Conservation (phyloP, 2,113 vertebrate species). For the Jacana jacana region DNA sequence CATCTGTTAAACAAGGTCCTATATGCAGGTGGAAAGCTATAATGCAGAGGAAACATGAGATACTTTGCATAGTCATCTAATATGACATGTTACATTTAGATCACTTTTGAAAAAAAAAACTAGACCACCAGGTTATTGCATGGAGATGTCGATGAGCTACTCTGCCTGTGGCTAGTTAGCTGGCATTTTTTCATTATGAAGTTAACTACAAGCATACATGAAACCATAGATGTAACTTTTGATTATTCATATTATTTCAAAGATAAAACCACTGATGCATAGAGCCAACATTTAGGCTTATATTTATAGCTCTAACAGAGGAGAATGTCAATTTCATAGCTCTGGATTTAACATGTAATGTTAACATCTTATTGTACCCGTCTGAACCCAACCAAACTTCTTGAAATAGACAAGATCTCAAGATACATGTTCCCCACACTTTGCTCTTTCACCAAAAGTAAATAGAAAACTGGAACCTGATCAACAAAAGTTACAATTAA, state of each 20-base stretch:
- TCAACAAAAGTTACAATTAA: conserved; percentile 8
- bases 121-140: not conserved
- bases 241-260: not conserved
- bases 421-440: not conserved
- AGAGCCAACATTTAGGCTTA: not conserved
- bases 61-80: not conserved
- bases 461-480: not conserved
- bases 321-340: not conserved
- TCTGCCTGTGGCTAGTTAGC: not conserved
- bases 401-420: not conserved
- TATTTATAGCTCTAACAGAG: not conserved
- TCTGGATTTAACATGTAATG: not conserved
- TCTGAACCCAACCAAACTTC: not conserved
- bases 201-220: not conserved
- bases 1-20: not conserved
- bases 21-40: not conserved
- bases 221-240: not conserved
- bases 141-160: not conserved
- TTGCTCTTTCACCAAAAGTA: not conserved
- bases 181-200: not conserved
- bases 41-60: not conserved
- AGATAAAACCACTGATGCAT: not conserved
- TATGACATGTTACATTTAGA: not conserved
- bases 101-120: not conserved
- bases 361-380: not conserved